These are phyloP conservation scores for Erpetoichthys calabaricus DNA, from an alignment of 2,797 vertebrate species.

Conservation along the genomic window DNA sequence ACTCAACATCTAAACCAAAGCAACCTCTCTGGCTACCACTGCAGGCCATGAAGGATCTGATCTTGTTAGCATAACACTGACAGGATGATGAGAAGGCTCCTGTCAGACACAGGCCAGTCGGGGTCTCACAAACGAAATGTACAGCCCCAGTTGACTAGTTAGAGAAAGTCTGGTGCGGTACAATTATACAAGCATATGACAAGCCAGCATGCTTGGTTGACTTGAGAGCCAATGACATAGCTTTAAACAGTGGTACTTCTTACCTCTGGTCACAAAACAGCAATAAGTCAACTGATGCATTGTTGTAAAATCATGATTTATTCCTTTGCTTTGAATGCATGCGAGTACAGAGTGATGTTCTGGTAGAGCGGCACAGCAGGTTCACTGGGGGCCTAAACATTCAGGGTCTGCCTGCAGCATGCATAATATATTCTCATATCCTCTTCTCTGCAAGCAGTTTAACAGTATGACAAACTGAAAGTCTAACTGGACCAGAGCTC, in stretches of 20 bases:
- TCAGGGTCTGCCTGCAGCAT: slow-evolving; percentile 55
- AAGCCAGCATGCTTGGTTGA: slow-evolving; percentile 79
- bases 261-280: slow-evolving; percentile 77
- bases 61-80: slow-evolving; percentile 93
- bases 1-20: slow-evolving; percentile 26
- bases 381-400: slow-evolving; percentile 55
- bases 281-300: slow-evolving; percentile 80
- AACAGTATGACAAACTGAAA: slow-evolving; percentile 5
- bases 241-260: slow-evolving; percentile 68
- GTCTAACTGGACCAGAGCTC: slow-evolving; percentile 14
- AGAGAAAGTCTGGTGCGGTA: slow-evolving; percentile 69
- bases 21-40: slow-evolving; percentile 53
- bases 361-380: slow-evolving; percentile 60
- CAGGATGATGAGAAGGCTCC: slow-evolving; percentile 82
- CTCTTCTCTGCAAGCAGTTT: slow-evolving; percentile 11
- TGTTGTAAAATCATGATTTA: slow-evolving; percentile 92
- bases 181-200: slow-evolving; percentile 89
- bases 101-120: slow-evolving; percentile 70
- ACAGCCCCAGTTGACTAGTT: slow-evolving; percentile 89
- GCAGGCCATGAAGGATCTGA: slow-evolving; percentile 53
- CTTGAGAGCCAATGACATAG: slow-evolving; percentile 55
- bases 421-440: slow-evolving; percentile 48
- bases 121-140: slow-evolving; percentile 45
- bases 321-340: slow-evolving; percentile 72
- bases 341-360: slow-evolving; percentile 51